Percentiles rank a stretch among this genome's conserved stretches.
phyloP scores from a whole-genome alignment of 2,113 vertebrate genomes.

The Scophthalmus maximus region DNA sequence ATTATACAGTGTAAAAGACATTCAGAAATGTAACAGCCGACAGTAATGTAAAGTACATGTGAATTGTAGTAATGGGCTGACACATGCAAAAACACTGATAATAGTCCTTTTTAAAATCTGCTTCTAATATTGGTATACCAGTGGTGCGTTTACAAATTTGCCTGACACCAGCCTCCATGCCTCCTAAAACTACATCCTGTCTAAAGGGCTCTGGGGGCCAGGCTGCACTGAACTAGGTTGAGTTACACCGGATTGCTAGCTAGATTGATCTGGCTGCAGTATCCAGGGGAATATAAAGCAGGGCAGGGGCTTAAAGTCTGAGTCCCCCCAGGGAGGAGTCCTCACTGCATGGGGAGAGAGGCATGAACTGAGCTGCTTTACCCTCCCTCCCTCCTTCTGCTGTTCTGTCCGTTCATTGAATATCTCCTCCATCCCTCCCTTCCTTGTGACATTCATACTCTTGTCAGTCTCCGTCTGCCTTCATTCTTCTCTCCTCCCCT shows the following conservation, averaged over 20 bases:
- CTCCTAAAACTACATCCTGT: constrained; percentile 56
- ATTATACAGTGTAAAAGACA: constrained; percentile 29
- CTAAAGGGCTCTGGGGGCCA: constrained; percentile 56
- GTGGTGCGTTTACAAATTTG: constrained; percentile 55
- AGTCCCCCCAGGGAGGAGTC: constrained; percentile 87
- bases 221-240: constrained; percentile 67
- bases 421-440: constrained; percentile 53
- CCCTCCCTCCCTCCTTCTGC: constrained; percentile 41
- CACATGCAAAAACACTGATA: constrained; percentile 25
- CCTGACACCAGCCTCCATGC: constrained; percentile 48
- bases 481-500: constrained; percentile 10
- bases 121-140: constrained; percentile 46
- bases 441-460: constrained; percentile 56
- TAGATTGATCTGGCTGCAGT: constrained; percentile 86
- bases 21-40: constrained; percentile 39
- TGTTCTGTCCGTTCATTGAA: no score
- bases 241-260: constrained; percentile 68
- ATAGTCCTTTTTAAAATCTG: constrained; percentile 37
- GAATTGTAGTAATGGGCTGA: constrained; percentile 50
- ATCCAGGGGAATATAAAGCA: constrained; percentile 96
- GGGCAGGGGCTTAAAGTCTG: constrained; percentile 93
- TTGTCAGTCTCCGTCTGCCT: constrained; percentile 36
- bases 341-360: constrained; percentile 90
- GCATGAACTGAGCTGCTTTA: constrained; percentile 78
- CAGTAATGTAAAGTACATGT: constrained; percentile 54